Evolutionary conservation across 2,113 vertebrate species (phyloP).

Genomic region (Lampris megalopsis): DNA sequence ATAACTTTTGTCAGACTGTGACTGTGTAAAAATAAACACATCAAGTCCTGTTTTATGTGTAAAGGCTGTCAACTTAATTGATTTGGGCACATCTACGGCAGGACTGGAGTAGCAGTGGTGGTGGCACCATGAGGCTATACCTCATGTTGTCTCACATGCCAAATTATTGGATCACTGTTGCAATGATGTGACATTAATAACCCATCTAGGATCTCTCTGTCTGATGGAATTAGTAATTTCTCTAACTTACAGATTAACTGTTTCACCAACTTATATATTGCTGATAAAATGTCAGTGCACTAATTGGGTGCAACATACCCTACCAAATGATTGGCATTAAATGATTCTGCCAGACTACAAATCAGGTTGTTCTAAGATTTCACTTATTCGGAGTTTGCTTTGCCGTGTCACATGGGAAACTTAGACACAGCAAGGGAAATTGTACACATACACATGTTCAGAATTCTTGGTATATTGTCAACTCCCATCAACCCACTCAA

Average conservation of each 20-base stretch:
- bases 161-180: constrained; percentile 31
- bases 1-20: constrained; percentile 59
- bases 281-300: constrained; percentile 6
- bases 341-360: not conserved
- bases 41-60: constrained; percentile 59
- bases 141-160: constrained; percentile 43
- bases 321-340: not conserved
- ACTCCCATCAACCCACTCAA: too few species aligned
- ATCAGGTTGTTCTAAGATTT: not conserved
- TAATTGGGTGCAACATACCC: not conserved
- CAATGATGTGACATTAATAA: constrained; percentile 1
- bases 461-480: too few species aligned
- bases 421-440: too few species aligned
- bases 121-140: constrained; percentile 30
- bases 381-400: too few species aligned
- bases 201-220: not conserved
- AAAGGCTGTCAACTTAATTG: constrained; percentile 58
- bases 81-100: constrained; percentile 20
- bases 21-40: constrained; percentile 63
- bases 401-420: too few species aligned
- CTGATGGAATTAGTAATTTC: not conserved
- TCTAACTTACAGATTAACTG: not conserved
- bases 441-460: too few species aligned
- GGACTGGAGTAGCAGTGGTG: constrained; percentile 30
- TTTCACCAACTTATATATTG: not conserved